Conservation (phyloP, 2,113 vertebrate genomes). For the Paralichthys olivaceus region DNA sequence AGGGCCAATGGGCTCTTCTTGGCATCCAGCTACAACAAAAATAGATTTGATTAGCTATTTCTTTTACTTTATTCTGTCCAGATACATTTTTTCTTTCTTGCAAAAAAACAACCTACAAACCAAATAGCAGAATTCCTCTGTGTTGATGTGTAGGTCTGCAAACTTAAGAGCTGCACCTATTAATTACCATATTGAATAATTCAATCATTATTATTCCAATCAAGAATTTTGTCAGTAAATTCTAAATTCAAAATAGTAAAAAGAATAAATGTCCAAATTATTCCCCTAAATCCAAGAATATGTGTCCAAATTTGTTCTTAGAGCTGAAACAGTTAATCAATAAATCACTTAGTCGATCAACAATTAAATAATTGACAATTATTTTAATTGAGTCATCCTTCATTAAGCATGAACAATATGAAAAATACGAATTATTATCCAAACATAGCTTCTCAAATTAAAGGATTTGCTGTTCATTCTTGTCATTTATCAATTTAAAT, state of each 20-base stretch:
- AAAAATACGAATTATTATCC: too few species aligned
- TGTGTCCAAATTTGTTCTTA: background rate
- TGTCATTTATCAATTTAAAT: too few species aligned
- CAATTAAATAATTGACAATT: too few species aligned
- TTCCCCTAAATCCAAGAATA: background rate
- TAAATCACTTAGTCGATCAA: too few species aligned
- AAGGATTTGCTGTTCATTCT: too few species aligned
- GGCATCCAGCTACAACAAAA: conserved; percentile 89
- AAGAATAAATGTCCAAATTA: too few species aligned
- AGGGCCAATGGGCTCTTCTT: conserved; percentile 96
- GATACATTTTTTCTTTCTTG: background rate
- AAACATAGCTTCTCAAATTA: too few species aligned
- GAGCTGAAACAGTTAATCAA: too few species aligned
- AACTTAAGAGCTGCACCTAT: background rate
- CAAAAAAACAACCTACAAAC: background rate
- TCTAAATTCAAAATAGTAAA: too few species aligned
- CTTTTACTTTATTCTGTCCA: background rate
- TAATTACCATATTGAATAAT: background rate
- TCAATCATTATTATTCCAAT: background rate
- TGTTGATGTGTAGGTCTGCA: background rate
- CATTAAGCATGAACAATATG: too few species aligned
- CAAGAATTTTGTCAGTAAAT: background rate
- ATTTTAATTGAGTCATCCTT: too few species aligned
- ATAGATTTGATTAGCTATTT: conserved; percentile 28
- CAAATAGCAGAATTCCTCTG: background rate